Conservation (phyloP, 2,888 invertebrate genomes). For the Lampropteryx suffumata region DNA sequence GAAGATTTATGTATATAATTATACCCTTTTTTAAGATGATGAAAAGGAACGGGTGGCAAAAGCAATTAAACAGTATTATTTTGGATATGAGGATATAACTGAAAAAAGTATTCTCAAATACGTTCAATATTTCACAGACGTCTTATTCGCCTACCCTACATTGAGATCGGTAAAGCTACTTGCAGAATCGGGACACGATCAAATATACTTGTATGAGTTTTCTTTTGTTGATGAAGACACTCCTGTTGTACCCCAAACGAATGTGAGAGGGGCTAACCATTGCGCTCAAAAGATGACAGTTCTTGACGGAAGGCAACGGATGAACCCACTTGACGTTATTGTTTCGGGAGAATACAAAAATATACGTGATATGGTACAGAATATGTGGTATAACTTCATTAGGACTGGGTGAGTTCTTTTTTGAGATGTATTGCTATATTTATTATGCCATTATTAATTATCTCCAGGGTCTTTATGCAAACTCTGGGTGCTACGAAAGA, state of each 20-base stretch:
- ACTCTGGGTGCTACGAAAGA: too few relatives aligned
- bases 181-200: constrained; percentile 46
- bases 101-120: constrained; percentile 43
- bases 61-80: constrained; percentile 51
- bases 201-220: constrained; percentile 56
- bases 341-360: constrained; percentile 36
- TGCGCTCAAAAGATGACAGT: constrained; percentile 45
- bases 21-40: constrained; percentile 42
- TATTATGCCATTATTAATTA: too few relatives aligned
- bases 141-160: constrained; percentile 41
- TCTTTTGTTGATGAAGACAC: constrained; percentile 44
- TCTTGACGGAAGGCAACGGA: constrained; percentile 26
- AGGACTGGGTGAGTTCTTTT: constrained; percentile 42
- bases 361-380: constrained; percentile 40
- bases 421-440: too few relatives aligned
- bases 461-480: too few relatives aligned
- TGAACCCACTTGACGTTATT: constrained; percentile 10
- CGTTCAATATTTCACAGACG: constrained; percentile 62
- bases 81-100: constrained; percentile 43
- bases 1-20: too few relatives aligned
- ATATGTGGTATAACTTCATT: constrained; percentile 54
- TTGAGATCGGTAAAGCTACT: constrained; percentile 43
- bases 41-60: constrained; percentile 45
- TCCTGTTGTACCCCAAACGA: constrained; percentile 39
- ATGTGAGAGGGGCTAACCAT: constrained; percentile 43